Conservation (phyloP, 2,888 invertebrate genomes). For the Caprella mutica region DNA sequence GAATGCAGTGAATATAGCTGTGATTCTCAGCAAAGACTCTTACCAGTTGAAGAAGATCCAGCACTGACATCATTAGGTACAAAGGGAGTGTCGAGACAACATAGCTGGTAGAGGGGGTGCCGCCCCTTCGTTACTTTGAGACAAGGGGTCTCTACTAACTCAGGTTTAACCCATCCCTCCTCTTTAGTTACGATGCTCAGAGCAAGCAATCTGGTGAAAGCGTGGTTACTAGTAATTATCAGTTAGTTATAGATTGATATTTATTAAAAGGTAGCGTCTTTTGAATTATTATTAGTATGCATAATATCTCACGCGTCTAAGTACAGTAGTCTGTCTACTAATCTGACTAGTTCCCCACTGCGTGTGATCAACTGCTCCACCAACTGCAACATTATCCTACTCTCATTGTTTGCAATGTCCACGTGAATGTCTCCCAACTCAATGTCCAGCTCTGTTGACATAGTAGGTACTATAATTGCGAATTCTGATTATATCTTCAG, state of each 20-base stretch:
- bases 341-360: constrained; percentile 12
- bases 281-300: no score
- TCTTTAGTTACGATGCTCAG: constrained; percentile 55
- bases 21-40: constrained; percentile 20
- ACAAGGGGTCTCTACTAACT: constrained; percentile 47
- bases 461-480: no score
- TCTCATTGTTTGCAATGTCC: constrained; percentile 68
- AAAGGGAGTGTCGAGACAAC: constrained; percentile 48
- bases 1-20: no score
- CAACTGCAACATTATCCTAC: constrained; percentile 58
- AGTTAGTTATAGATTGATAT: no score
- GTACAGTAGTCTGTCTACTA: constrained; percentile 19
- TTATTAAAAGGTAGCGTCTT: no score
- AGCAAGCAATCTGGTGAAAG: constrained; percentile 56
- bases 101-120: constrained; percentile 64
- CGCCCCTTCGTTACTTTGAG: constrained; percentile 55
- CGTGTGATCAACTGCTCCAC: constrained; percentile 45
- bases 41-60: constrained; percentile 44
- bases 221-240: no score
- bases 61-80: constrained; percentile 62
- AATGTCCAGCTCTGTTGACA: constrained; percentile 55
- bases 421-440: constrained; percentile 65
- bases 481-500: not conserved
- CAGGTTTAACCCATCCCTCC: constrained; percentile 53
- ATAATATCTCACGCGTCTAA: constrained; percentile 25